Percentiles rank a stretch among this genome's conserved stretches.
Conservation (phyloP, 2,888 invertebrate species). For the Chrysotoxum bicinctum region DNA sequence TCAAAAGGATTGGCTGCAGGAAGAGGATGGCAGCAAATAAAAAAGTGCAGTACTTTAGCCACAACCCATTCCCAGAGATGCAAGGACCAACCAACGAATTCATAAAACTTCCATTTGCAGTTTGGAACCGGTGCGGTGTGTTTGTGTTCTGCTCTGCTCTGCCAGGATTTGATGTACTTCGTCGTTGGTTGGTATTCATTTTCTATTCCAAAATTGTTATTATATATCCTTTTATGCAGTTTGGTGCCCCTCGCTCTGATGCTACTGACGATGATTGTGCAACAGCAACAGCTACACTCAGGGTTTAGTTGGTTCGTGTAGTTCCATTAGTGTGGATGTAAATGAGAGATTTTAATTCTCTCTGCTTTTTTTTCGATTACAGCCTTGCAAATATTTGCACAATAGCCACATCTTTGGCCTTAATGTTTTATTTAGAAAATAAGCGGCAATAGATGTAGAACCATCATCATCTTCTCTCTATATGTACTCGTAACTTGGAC, state of each 20-base stretch:
- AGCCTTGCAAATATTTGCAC: slow-evolving; percentile 74
- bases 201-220: slow-evolving; percentile 57
- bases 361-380: slow-evolving; percentile 71
- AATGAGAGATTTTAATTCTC: slow-evolving; percentile 37
- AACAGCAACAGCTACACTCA: background rate
- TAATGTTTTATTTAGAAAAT: slow-evolving; percentile 40
- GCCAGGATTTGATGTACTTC: slow-evolving; percentile 51
- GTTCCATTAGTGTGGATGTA: slow-evolving; percentile 47
- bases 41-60: slow-evolving; percentile 64
- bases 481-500: slow-evolving; percentile 46
- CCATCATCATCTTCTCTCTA: background rate
- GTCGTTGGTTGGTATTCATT: slow-evolving; percentile 49
- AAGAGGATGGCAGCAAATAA: slow-evolving; percentile 50
- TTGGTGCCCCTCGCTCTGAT: slow-evolving; percentile 5
- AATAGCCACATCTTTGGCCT: slow-evolving; percentile 48
- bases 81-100: slow-evolving; percentile 70
- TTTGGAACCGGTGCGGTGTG: slow-evolving; percentile 13
- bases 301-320: slow-evolving; percentile 33
- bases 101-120: slow-evolving; percentile 68
- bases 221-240: slow-evolving; percentile 59
- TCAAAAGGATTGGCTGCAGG: slow-evolving; percentile 62
- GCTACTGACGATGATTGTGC: background rate
- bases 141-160: background rate
- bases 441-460: background rate
- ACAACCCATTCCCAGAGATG: slow-evolving; percentile 65